Base-by-base conservation (phyloP, 2,113 vertebrate species). In the Pteruthius melanotis region DNA sequence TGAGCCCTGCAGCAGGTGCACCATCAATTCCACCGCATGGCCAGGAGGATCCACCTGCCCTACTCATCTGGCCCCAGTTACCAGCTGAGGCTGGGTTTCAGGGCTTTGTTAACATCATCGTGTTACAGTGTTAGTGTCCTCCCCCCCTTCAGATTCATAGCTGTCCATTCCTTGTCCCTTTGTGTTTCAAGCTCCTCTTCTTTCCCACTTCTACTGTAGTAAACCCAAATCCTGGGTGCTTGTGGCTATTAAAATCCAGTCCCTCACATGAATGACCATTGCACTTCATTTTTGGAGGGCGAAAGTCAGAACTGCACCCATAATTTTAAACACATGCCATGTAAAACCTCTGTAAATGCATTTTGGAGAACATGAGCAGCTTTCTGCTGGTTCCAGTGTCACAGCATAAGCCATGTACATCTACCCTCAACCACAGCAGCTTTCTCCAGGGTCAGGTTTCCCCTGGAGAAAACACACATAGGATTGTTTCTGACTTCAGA, bases 251-350 rank as follows among this genome's bases (percentile, higher is more conserved):
- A 39, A 89, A 70, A 27, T 5, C 7, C n/a, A 40, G 23, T 54
- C 33, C 23, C 50, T 39, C 1, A 7, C 33, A 26, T 9, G 11
- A 57, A 24, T 54, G 33, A 39, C 8, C 7, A 7, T 66, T 68
- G 33, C 9, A 52, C 27, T 49, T 87, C 15, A 37, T 66, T 81
- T 91, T 54, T 61, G 37, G 40, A 72, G 15, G 49, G 50, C 0
- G 0, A 37, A 72, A 83, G 44, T 8, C 42, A 47, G 71, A 52
- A 74, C 12, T 15, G 4, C 11, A 28, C 10, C 23, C 0, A 0
- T 63, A 12, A 57, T 74, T 90, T 86, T 33, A 69, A 50, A 35
- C 4, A 22, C 0, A 0, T 30, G 33, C n/a, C 16, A 50, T 13
- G 15, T 24, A 95, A 83, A 81, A 4, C 13, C 15, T 77, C 69